A percentile compares a stretch with the other conserved stretches of the same genome.
Conservation (phyloP, 2,113 vertebrate species). For the human (Homo sapiens) region GRCh38 chr18:35437001-35437500, state of each 20-base stretch:
- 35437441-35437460: slow-evolving; percentile 15
- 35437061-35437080: neutral
- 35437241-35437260: neutral
- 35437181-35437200: neutral
- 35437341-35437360: neutral
- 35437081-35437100: neutral
- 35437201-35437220: neutral
- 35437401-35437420: neutral
- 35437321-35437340: neutral
- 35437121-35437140: neutral
- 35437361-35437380: neutral
- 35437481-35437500: neutral
- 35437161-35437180: neutral
- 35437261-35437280: neutral
- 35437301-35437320: neutral
- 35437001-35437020: neutral
- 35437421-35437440: neutral
- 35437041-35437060: neutral
- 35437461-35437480: neutral
- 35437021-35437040: neutral
- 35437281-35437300: neutral
- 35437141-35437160: neutral
- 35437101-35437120: neutral
- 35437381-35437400: neutral
- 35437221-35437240: neutral